Evolutionary conservation across 2,888 invertebrate species (phyloP).

Genomic region (Mythimna vitellina): DNA sequence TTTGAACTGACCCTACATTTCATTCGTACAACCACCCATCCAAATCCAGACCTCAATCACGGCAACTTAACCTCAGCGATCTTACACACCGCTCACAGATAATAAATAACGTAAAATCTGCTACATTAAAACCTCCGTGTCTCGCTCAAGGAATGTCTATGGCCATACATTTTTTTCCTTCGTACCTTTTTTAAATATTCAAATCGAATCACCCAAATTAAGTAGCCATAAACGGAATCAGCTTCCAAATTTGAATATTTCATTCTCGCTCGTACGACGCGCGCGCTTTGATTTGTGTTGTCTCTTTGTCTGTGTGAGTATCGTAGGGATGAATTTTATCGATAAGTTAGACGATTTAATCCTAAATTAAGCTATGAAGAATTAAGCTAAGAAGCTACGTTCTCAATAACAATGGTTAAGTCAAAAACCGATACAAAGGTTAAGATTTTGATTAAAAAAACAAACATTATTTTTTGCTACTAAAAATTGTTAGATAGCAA

Average conservation of each 20-base stretch:
- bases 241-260: slow-evolving; percentile 91
- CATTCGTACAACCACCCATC: slow-evolving; percentile 56
- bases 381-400: too few species aligned
- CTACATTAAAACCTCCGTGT: slow-evolving; percentile 68
- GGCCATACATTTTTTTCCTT: slow-evolving; percentile 79
- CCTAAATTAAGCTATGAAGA: background rate
- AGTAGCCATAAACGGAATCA: slow-evolving; percentile 91
- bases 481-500: background rate
- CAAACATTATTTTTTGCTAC: background rate
- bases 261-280: slow-evolving; percentile 84
- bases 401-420: too few species aligned
- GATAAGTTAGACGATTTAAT: slow-evolving; percentile 21
- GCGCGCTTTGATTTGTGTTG: slow-evolving; percentile 86
- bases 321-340: slow-evolving; percentile 69
- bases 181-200: slow-evolving; percentile 87
- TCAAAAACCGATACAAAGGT: too few species aligned
- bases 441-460: background rate
- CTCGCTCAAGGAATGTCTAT: slow-evolving; percentile 83
- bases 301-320: slow-evolving; percentile 73
- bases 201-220: slow-evolving; percentile 91
- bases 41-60: slow-evolving; percentile 53
- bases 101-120: slow-evolving; percentile 67
- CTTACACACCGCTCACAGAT: slow-evolving; percentile 60
- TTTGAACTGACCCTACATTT: slow-evolving; percentile 48
- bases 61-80: slow-evolving; percentile 59